Percentiles rank a stretch among this genome's conserved stretches.
phyloP scores from a whole-genome alignment of 2,888 invertebrate genomes.

The Hipparchia semele region DNA sequence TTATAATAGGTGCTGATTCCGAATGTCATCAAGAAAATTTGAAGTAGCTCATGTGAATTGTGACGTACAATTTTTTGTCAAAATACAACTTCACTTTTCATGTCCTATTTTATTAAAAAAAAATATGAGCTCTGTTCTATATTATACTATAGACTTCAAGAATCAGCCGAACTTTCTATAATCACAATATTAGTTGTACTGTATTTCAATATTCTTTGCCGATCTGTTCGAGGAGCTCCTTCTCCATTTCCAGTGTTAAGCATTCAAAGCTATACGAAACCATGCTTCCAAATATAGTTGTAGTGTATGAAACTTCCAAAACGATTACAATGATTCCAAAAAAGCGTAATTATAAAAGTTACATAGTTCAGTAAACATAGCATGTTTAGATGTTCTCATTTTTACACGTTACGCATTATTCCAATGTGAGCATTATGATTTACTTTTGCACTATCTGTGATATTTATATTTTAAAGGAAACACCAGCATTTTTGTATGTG shows the following conservation, averaged over 20 bases:
- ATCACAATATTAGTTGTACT: neutral
- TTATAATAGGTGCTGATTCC: neutral
- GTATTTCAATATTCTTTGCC: neutral
- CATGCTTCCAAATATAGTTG: conserved; percentile 23
- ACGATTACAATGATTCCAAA: conserved; percentile 22
- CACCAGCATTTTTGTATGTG: conserved; percentile 34
- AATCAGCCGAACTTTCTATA: neutral
- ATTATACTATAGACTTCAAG: neutral
- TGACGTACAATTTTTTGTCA: neutral
- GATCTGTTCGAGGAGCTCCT: conserved; percentile 6
- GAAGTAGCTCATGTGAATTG: neutral
- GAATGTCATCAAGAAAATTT: neutral
- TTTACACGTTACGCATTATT: conserved; percentile 25
- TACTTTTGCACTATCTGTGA: conserved; percentile 79
- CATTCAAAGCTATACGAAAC: conserved; percentile 10
- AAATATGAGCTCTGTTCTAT: too few relatives aligned
- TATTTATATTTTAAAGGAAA: conserved; percentile 67
- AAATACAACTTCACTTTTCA: too few relatives aligned
- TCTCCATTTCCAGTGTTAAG: conserved; percentile 3
- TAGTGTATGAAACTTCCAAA: conserved; percentile 28
- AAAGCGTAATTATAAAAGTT: conserved; percentile 8
- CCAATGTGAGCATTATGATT: conserved; percentile 45
- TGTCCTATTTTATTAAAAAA: too few relatives aligned
- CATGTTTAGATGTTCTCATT: conserved; percentile 21
- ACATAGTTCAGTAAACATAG: conserved; percentile 1